A percentile compares a stretch with the other conserved stretches of the same genome.
phyloP scores from a whole-genome alignment of 2,797 vertebrate species.

The Sebastes cheni region DNA sequence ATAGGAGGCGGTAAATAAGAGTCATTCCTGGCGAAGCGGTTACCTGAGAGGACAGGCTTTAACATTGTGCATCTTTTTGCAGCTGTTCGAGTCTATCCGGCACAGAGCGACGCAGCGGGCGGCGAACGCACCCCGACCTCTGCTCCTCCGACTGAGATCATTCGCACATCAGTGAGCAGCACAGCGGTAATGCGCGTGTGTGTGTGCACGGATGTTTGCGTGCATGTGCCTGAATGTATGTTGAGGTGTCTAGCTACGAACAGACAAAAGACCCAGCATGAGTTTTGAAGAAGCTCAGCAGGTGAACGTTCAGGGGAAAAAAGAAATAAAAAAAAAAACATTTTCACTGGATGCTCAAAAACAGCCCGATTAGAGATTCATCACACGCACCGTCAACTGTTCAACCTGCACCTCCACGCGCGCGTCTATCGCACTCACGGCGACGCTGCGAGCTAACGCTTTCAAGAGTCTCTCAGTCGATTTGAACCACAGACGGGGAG shows the following conservation, averaged over 20 bases:
- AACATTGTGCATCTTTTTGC: neutral
- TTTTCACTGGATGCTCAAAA: neutral
- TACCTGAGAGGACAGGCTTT: conserved; percentile 6
- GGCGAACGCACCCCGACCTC: neutral
- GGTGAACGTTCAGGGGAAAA: neutral
- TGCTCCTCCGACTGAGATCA: conserved; percentile 14
- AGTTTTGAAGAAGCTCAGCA: conserved; percentile 24
- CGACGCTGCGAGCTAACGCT: conserved; percentile 27
- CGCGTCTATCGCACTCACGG: neutral
- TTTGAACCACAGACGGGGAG: neutral
- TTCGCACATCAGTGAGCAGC: conserved; percentile 43
- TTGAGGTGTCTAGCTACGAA: neutral
- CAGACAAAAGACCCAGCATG: conserved; percentile 12
- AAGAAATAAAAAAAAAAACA: neutral
- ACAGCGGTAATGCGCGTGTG: conserved; percentile 9
- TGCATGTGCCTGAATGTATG: neutral
- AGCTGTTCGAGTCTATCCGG: neutral
- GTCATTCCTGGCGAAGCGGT: neutral
- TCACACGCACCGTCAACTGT: conserved; percentile 8
- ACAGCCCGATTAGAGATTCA: conserved; percentile 26
- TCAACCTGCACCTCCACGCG: conserved; percentile 26
- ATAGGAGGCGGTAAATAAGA: conserved; percentile 36
- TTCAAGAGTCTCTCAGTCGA: conserved; percentile 40
- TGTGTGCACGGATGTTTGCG: neutral
- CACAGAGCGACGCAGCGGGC: conserved; percentile 12